Percentiles rank a stretch among this genome's conserved stretches.
Conservation (phyloP, 2,797 vertebrate species). For the Muscicapa comitata region DNA sequence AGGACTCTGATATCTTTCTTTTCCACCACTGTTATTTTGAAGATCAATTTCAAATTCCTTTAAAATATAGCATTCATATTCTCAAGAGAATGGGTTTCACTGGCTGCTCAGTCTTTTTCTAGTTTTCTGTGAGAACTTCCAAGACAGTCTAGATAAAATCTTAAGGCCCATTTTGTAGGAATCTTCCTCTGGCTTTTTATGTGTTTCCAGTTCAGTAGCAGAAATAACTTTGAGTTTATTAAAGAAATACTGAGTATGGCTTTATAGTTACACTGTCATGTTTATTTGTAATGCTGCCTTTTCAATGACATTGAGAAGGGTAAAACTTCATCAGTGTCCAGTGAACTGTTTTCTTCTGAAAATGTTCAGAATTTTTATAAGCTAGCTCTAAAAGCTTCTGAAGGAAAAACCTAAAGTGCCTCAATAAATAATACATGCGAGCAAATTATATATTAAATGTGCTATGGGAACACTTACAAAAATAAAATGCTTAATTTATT, state of each 20-base stretch:
- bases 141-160: slow-evolving; percentile 52
- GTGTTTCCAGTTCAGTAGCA: slow-evolving; percentile 56
- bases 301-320: slow-evolving; percentile 58
- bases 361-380: slow-evolving; percentile 49
- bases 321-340: slow-evolving; percentile 55
- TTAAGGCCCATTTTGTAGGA: slow-evolving; percentile 59
- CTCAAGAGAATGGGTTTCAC: slow-evolving; percentile 45
- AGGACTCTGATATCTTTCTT: background rate
- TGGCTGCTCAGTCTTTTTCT: slow-evolving; percentile 31
- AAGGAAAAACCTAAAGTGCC: slow-evolving; percentile 59
- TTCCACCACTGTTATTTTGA: background rate
- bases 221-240: slow-evolving; percentile 67
- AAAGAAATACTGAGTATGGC: slow-evolving; percentile 74
- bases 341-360: slow-evolving; percentile 48
- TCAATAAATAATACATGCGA: slow-evolving; percentile 70
- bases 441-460: slow-evolving; percentile 70
- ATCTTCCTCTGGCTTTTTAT: slow-evolving; percentile 63
- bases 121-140: slow-evolving; percentile 3
- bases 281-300: slow-evolving; percentile 63
- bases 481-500: slow-evolving; percentile 70
- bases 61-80: background rate
- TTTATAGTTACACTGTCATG: slow-evolving; percentile 72
- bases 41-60: background rate
- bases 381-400: slow-evolving; percentile 56
- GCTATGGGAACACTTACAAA: slow-evolving; percentile 66